These are phyloP conservation scores for Spea hammondii DNA, from an alignment of 2,797 vertebrate genomes.

Conservation along the genomic window DNA sequence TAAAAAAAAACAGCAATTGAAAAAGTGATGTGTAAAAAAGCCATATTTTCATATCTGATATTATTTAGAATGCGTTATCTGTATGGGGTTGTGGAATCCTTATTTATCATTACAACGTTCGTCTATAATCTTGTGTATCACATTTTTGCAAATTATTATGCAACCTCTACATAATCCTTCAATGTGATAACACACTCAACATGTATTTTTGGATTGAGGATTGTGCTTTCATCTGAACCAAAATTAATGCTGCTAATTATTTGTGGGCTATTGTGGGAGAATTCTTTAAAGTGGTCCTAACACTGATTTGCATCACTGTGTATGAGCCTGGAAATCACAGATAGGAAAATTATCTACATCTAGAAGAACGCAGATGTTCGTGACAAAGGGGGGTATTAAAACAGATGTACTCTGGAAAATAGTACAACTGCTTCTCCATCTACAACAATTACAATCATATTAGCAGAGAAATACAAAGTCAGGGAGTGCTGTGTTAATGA, in stretches of 20 bases:
- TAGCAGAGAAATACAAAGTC: slow-evolving; percentile 54
- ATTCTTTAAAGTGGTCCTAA: neutral
- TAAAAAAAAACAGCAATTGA: too few relatives aligned
- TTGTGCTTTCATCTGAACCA: neutral
- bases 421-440: slow-evolving; percentile 58
- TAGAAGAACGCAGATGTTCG: slow-evolving; percentile 63
- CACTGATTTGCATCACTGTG: slow-evolving; percentile 38
- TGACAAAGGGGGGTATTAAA: slow-evolving; percentile 53
- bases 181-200: neutral
- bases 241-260: neutral
- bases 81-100: too few relatives aligned
- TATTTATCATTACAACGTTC: too few relatives aligned
- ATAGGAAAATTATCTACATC: slow-evolving; percentile 51
- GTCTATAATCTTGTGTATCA: too few relatives aligned
- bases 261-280: neutral
- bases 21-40: too few relatives aligned
- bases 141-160: neutral
- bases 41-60: too few relatives aligned
- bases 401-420: slow-evolving; percentile 49
- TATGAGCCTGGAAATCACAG: slow-evolving; percentile 47
- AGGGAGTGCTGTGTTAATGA: slow-evolving; percentile 35
- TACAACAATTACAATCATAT: slow-evolving; percentile 60
- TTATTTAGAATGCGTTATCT: too few relatives aligned
- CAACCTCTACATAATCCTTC: neutral
- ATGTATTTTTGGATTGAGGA: neutral